Conservation (phyloP, 2,888 invertebrate genomes). For the Pseudococcus viburni region DNA sequence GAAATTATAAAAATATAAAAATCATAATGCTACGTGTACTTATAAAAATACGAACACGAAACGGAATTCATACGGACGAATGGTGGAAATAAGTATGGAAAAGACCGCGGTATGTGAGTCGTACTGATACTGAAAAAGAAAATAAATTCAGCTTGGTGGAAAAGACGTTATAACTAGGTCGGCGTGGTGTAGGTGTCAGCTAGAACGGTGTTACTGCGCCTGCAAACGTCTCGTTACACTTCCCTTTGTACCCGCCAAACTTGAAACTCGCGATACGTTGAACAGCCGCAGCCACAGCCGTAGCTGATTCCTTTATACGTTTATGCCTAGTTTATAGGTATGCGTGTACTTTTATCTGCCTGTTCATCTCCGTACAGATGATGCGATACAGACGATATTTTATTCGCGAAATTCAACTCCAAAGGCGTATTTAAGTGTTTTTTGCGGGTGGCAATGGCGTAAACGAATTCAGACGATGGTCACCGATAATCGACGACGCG, state of each 20-base stretch:
- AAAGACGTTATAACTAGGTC: slow-evolving; percentile 55
- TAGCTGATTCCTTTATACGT: slow-evolving; percentile 43
- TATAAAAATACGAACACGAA: slow-evolving; percentile 51
- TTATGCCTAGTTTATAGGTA: too few species aligned
- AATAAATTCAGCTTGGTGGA: slow-evolving; percentile 42
- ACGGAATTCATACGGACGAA: slow-evolving; percentile 11
- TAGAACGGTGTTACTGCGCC: slow-evolving; percentile 53
- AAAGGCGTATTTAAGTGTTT: not conserved
- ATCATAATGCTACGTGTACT: not conserved
- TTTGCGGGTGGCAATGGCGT: not conserved
- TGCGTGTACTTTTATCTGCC: not conserved
- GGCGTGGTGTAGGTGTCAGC: slow-evolving; percentile 58
- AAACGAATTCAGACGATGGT: not conserved
- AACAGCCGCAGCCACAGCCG: slow-evolving; percentile 46
- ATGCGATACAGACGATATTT: not conserved
- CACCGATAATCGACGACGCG: slow-evolving; percentile 8
- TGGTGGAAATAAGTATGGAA: slow-evolving; percentile 15
- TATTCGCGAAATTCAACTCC: slow-evolving; percentile 22
- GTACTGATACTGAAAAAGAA: slow-evolving; percentile 41
- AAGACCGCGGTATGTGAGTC: slow-evolving; percentile 20
- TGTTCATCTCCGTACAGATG: not conserved
- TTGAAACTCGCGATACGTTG: slow-evolving; percentile 25
- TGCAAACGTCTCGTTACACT: slow-evolving; percentile 59
- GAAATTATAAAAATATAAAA: not conserved
- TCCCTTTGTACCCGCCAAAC: slow-evolving; percentile 50